Percentiles rank a stretch among this genome's conserved stretches.
Conservation (phyloP, 2,888 invertebrate genomes). For the Disparrhopalites patrizii region DNA sequence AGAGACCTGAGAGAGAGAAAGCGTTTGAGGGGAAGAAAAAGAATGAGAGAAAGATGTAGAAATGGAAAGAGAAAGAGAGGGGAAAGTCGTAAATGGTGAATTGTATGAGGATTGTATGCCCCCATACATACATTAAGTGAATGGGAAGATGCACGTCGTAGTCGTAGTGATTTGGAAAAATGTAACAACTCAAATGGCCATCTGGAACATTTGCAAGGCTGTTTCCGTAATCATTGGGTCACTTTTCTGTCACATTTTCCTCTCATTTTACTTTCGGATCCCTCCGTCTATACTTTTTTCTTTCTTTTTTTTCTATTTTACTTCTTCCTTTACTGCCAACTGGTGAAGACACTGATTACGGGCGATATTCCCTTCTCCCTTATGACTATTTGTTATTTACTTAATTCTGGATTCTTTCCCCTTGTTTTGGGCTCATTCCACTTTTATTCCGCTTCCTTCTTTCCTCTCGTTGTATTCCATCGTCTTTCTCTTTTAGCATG, state of each 20-base stretch:
- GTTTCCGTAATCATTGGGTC: constrained; percentile 8
- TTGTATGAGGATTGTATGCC: no score
- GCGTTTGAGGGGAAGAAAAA: not conserved
- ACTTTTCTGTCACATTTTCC: constrained; percentile 5
- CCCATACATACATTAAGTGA: not conserved
- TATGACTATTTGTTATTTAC: no score
- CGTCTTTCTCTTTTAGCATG: no score
- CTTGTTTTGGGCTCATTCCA: not conserved
- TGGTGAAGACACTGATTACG: no score
- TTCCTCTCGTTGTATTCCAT: not conserved
- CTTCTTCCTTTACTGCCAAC: no score
- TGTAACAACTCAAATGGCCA: not conserved
- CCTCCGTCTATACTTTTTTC: no score
- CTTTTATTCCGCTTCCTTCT: not conserved
- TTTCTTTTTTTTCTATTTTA: no score
- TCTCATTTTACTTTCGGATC: constrained; percentile 1
- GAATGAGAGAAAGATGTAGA: not conserved
- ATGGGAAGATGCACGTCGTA: not conserved
- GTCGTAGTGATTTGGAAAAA: not conserved
- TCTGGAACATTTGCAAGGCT: not conserved
- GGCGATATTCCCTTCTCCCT: no score
- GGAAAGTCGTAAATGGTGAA: no score
- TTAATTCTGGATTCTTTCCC: no score
- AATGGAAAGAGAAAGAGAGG: not conserved
- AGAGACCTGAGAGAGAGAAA: not conserved